Conservation (phyloP, 1,140 invertebrate species). For the Neelides sp. region DNA sequence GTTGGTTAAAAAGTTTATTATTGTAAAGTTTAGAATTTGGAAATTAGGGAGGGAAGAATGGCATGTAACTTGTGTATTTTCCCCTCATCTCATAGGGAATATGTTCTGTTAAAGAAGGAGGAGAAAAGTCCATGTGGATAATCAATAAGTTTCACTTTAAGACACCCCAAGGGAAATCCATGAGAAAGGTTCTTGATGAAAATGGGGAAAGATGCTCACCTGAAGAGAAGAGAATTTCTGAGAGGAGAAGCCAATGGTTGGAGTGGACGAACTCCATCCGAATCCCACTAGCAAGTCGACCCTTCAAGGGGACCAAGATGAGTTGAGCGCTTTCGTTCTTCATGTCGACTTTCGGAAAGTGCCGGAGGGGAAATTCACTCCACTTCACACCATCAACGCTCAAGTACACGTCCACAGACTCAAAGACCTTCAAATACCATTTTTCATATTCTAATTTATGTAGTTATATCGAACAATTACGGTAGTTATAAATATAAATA, state of each 20-base stretch:
- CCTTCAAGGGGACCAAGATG: constrained; percentile 22
- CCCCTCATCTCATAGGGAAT: no score
- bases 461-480: no score
- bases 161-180: constrained; percentile 27
- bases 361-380: constrained; percentile 25
- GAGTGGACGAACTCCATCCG: constrained; percentile 27
- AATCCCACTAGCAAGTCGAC: constrained; percentile 23
- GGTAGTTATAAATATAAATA: not conserved
- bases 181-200: constrained; percentile 15
- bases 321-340: constrained; percentile 28
- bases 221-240: constrained; percentile 28
- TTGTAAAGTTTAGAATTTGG: no score
- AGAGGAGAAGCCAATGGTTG: constrained; percentile 31
- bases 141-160: constrained; percentile 31
- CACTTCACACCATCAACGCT: constrained; percentile 30
- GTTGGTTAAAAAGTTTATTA: no score
- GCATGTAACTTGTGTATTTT: no score
- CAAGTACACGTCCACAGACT: constrained; percentile 27
- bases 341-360: constrained; percentile 21
- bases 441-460: not conserved
- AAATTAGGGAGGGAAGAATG: no score
- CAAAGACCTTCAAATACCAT: constrained; percentile 22
- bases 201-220: constrained; percentile 16
- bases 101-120: constrained; percentile 4
- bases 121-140: constrained; percentile 12